Evolutionary conservation across 2,797 vertebrate species (phyloP), one percentile per base, ranked within the genome.

Genomic region (Sebastes paucispinis): DNA sequence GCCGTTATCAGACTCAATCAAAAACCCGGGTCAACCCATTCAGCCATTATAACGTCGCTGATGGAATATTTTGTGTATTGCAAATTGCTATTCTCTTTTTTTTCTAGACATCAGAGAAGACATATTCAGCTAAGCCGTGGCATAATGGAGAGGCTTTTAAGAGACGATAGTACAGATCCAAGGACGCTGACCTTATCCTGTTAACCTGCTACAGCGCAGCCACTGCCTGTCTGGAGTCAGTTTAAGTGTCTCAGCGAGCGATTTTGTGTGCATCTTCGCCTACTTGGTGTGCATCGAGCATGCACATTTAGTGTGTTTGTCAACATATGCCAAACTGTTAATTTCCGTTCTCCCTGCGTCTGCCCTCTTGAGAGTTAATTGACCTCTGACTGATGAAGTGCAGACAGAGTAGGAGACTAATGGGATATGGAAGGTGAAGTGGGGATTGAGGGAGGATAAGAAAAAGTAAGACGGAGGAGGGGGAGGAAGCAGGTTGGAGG

Each of bases 331-430:
- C 70, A 59, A 76, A 47, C 65, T 83, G 69, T 20, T 88, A 52
- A 89, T 82, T 87, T 59, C 39, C 47, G 18, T 52, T 80, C 73
- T 81, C 59, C 20, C 54, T 54, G 24, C 58, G 60, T 81, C 79
- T 81, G 80, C 76, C 78, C 78, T 74, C 81, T 62, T 24, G 75
- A 80, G 73, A 86, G 55, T 71, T 85, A 74, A 88, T 80, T 90
- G 86, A 90, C 88, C 80, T 84, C 71, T 84, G 76, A 84, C 80
- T 83, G 79, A 88, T 85, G 75, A 80, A 85, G 81, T 88, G 72
- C 67, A 83, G 79, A 87, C 72, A 80, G 73, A 55, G 22, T 71
- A 34, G 69, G 55, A 79, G 83, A 73, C 79, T 81, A 83, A 81
- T 84, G 52, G 76, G 57, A 82, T 78, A 67, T 64, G 67, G 63